Base-by-base conservation (phyloP, 2,888 invertebrate species). In the Vannuccia rotundouncinata region DNA sequence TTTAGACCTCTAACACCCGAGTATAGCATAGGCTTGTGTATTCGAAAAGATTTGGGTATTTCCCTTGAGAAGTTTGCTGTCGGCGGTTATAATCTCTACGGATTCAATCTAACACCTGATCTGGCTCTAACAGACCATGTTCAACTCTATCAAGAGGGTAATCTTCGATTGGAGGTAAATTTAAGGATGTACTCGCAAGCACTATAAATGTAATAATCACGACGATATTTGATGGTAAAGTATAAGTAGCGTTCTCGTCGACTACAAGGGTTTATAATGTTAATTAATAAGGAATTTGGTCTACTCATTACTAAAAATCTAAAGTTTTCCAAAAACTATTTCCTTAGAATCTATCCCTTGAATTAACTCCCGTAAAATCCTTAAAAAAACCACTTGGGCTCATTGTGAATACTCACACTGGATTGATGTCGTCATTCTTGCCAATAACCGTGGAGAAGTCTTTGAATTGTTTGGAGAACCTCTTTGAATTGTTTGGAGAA, bases 131-230 rank as follows among this genome's bases (percentile, higher is more conserved):
- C 66, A 66, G 66, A 66, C 2, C 66, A 66, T 22, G 66, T 27
- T 13, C 66, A 66, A 66, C 66, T 22, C 13, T 66, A 66, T 66
- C 66, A 66, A 27, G 66, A 66, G 66, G 66, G 66, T 66, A 66
- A 66, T 66, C 66, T 66, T 66, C 25, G 66, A 66, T 13, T 66
- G 66, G 66, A 66, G 22, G 22, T 66, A 5, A 66, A 66, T 22
- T 66, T 66, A 22, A 27, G 66, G n/a, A n/a, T n/a, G n/a, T n/a
- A n/a, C n/a, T n/a, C n/a, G n/a, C n/a, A n/a, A n/a, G n/a, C n/a
- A n/a, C n/a, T 45, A 45, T 17, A 10, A 45, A 45, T 45, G 45
- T 45, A 45, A 45, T 45, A 45, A 45, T 45, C 17, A 45, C 10
- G 45, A 17, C 45, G 10, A 45, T 45, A 45, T 45, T 45, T 45